phyloP scores from a whole-genome alignment of 1,140 invertebrate species.

The Calephelis virginiensis region DNA sequence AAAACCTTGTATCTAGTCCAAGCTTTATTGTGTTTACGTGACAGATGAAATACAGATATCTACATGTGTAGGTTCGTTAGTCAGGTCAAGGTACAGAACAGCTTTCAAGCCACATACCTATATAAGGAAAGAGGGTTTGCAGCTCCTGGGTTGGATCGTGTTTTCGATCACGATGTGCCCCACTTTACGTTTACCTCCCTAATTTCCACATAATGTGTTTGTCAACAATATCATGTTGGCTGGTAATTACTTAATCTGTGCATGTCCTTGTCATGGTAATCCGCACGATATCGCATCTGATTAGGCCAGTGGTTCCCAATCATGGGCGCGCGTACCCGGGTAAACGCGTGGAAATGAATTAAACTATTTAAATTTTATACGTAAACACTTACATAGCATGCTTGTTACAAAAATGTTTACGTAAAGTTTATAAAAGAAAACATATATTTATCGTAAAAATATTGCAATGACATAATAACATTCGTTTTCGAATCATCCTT shows the following conservation, averaged over 20 bases:
- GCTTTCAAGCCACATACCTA: conserved; percentile 63
- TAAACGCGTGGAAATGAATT: too few species aligned
- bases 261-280: conserved; percentile 54
- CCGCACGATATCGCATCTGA: conserved; percentile 33
- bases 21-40: conserved; percentile 75
- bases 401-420: too few species aligned
- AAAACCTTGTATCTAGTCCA: conserved; percentile 43
- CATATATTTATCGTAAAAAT: too few species aligned
- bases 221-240: conserved; percentile 41
- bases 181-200: conserved; percentile 44
- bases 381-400: too few species aligned
- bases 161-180: conserved; percentile 53
- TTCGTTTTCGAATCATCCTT: too few species aligned
- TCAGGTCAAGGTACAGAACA: conserved; percentile 66
- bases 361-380: too few species aligned
- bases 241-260: conserved; percentile 59
- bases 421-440: too few species aligned
- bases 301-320: neutral
- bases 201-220: conserved; percentile 61
- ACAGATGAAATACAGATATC: conserved; percentile 65
- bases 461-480: too few species aligned
- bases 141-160: conserved; percentile 28
- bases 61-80: conserved; percentile 35
- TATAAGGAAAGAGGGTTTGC: conserved; percentile 50
- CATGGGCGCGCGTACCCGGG: too few species aligned